These are phyloP conservation scores for Coptodon rendalli DNA, from an alignment of 2,113 vertebrate genomes.

Conservation along the genomic window DNA sequence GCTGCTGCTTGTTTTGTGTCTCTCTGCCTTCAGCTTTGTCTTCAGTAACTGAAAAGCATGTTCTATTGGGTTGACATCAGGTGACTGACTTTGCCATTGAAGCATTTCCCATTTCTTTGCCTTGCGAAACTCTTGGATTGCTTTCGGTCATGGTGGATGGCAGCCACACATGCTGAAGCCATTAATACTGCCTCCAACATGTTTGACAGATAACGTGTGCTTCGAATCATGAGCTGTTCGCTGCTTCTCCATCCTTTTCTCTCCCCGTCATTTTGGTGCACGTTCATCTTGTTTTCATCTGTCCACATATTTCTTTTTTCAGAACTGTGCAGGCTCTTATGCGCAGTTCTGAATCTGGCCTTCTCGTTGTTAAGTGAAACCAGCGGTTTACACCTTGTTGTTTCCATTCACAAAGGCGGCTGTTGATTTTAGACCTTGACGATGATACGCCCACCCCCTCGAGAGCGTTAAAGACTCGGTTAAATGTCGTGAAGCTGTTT, in stretches of 20 bases:
- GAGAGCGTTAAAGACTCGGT: not conserved
- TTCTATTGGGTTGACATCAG: not conserved
- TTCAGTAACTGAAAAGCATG: not conserved
- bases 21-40: not conserved
- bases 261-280: not conserved
- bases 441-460: not conserved
- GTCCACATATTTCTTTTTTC: not conserved
- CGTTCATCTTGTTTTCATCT: not conserved
- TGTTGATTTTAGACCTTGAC: not conserved
- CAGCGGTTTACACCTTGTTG: not conserved
- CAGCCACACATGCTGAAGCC: not conserved
- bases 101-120: not conserved
- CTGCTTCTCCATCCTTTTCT: not conserved
- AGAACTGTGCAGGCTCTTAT: not conserved
- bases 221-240: accelerated
- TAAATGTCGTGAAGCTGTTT: not conserved
- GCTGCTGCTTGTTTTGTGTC: not conserved
- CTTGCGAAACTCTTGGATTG: not conserved
- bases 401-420: not conserved
- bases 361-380: not conserved
- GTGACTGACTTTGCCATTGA: not conserved
- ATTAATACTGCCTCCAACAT: not conserved
- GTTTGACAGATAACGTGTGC: not conserved
- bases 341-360: accelerated
- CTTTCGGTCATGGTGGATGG: not conserved